Percentiles rank a stretch among this genome's conserved stretches.
Conservation (phyloP, 2,888 invertebrate species). For the Hemithea aestivaria region DNA sequence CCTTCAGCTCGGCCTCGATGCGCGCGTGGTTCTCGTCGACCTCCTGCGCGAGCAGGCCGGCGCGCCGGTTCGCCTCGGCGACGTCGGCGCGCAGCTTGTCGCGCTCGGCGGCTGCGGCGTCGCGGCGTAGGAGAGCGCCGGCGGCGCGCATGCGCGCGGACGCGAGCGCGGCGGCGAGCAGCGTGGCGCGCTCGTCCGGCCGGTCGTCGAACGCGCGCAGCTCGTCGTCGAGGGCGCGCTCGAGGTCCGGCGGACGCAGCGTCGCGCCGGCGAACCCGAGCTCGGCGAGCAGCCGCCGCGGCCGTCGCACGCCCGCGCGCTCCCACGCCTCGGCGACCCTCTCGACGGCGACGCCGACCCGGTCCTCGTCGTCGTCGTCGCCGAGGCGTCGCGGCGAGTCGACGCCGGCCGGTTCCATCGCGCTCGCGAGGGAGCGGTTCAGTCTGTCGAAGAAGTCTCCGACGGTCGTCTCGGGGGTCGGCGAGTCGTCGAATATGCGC, state of each 20-base stretch:
- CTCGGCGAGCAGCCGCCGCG: constrained; percentile 82
- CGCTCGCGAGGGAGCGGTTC: constrained; percentile 52
- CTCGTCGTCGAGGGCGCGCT: constrained; percentile 85
- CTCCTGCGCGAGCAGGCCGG: constrained; percentile 90
- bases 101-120: constrained; percentile 85
- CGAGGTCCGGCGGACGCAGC: constrained; percentile 81
- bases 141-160: constrained; percentile 85
- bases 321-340: constrained; percentile 86
- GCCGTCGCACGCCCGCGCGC: constrained; percentile 82
- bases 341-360: constrained; percentile 59
- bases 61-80: constrained; percentile 89
- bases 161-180: constrained; percentile 82
- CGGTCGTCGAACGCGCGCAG: constrained; percentile 40
- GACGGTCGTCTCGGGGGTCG: constrained; percentile 53
- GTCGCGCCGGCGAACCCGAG: constrained; percentile 82
- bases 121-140: constrained; percentile 84
- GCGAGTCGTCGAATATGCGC: constrained; percentile 51
- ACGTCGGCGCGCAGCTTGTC: constrained; percentile 90
- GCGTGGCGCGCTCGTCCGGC: constrained; percentile 38
- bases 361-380: constrained; percentile 30
- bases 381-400: constrained; percentile 36
- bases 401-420: constrained; percentile 42
- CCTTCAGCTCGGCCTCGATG: constrained; percentile 87
- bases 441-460: constrained; percentile 68
- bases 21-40: constrained; percentile 93